phyloP scores from a whole-genome alignment of 1,140 invertebrate genomes.

The Drosophila pectinifera region DNA sequence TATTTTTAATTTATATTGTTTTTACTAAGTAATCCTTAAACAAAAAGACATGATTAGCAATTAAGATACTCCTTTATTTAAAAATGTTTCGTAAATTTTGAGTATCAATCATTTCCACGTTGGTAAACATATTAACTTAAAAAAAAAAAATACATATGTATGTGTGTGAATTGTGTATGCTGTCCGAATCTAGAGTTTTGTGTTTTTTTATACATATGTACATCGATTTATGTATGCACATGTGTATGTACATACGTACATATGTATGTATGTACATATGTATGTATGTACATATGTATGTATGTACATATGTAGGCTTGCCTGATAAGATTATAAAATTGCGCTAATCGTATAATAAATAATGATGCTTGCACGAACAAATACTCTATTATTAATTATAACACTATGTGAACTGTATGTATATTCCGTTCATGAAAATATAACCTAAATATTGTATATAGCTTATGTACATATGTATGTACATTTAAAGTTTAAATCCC shows the following conservation, averaged over 20 bases:
- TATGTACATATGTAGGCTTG: constrained; percentile 16
- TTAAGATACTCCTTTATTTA: no score
- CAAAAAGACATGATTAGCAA: no score
- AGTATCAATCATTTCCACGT: background rate
- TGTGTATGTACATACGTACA: background rate
- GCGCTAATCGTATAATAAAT: constrained; percentile 36
- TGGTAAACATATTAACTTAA: background rate
- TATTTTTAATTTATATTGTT: no score
- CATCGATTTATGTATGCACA: background rate
- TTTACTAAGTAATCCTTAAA: no score
- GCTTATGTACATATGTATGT: background rate
- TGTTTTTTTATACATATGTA: no score
- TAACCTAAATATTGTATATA: background rate
- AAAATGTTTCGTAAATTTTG: constrained; percentile 6
- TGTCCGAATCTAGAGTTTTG: no score
- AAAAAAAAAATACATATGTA: background rate
- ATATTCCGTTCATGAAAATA: background rate
- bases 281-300: background rate
- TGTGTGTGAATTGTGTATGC: background rate
- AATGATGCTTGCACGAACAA: constrained; percentile 2
- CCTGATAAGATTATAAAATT: constrained; percentile 37
- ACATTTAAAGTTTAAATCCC: background rate
- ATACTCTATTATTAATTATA: background rate
- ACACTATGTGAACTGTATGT: background rate
- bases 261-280: constrained; percentile 6